A percentile compares a stretch with the other conserved stretches of the same genome.
These are phyloP conservation scores for Synergus umbraculus DNA, from an alignment of 2,888 invertebrate genomes.

Conservation along the genomic window DNA sequence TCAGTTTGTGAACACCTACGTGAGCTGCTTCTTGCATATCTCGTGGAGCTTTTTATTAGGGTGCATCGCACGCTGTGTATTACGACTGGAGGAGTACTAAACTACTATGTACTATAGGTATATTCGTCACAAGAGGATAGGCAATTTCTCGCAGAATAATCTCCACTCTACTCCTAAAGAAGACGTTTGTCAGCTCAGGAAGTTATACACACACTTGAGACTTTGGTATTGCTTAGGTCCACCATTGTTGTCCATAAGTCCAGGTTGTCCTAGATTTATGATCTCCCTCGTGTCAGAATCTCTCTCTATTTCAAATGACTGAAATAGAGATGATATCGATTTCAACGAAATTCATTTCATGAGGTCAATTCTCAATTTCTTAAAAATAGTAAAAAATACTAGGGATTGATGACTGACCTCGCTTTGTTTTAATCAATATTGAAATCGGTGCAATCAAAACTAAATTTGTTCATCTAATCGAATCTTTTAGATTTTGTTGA, in stretches of 20 bases:
- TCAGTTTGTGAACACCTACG: constrained; percentile 22
- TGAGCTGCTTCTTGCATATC: neutral
- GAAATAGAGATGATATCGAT: neutral
- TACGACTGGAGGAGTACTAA: constrained; percentile 18
- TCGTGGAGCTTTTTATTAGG: constrained; percentile 35
- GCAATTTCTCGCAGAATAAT: constrained; percentile 40
- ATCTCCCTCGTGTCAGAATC: neutral
- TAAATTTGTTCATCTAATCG: no score
- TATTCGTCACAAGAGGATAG: constrained; percentile 5
- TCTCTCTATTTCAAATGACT: neutral
- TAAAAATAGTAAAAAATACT: neutral
- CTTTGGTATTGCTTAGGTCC: neutral
- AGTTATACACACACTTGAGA: neutral
- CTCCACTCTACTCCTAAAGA: constrained; percentile 23
- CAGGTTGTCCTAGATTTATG: neutral
- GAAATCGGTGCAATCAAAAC: no score
- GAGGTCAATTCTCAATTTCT: neutral
- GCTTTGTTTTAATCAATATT: no score
- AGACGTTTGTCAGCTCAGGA: constrained; percentile 14
- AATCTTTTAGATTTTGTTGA: no score
- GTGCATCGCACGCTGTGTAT: neutral
- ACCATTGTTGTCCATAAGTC: neutral
- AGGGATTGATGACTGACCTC: no score
- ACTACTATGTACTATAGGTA: constrained; percentile 16
- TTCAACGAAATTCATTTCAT: neutral